Evolutionary conservation across 2,797 vertebrate genomes (phyloP), one percentile per base, ranked within the genome.

Genomic region (Rhinella marina): DNA sequence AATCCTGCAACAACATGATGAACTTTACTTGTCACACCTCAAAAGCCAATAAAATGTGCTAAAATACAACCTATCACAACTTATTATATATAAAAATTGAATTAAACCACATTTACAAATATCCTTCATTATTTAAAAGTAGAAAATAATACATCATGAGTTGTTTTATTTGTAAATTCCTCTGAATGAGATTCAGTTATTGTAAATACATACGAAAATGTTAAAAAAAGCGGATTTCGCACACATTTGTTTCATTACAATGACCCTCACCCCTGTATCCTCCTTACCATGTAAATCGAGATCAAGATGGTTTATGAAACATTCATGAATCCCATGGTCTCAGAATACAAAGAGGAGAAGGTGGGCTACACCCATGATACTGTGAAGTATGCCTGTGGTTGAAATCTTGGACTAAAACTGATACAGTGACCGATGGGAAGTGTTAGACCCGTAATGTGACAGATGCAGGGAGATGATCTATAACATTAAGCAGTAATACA

Each of bases 91-190:
- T 75, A 72, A 89, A 89, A 89, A 86, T 86, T 78, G 75, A 86
- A 86, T 72, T 70, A 86, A 89, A 87, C 88, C 88, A 89, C 88
- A 89, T 86, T 89, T 89, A 89, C 88, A 89, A 89, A 89, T 89
- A 89, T 87, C 88, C 88, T 89, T 89, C 88, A 86, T 89, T 89
- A 78, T 89, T 89, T 89, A 89, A 89, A 89, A 89, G 88, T 89
- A 89, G 81, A 89, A 89, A 89, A 89, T 89, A 89, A 89, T 89
- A 89, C 85, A 89, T 80, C 68, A 77, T 79, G 70, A 64, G 77
- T 77, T 25, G 29, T 68, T 88, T 88, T 68, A 50, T 80, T 82
- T 82, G 76, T 86, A n/a, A 52, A 66, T 76, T 83, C 76, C 73
- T 86, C 50, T 79, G 78, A 86, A 86, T 83, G 85, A 86, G n/a